These are phyloP conservation scores for Mythimna ferrago DNA, from an alignment of 2,888 invertebrate genomes.

Conservation along the genomic window DNA sequence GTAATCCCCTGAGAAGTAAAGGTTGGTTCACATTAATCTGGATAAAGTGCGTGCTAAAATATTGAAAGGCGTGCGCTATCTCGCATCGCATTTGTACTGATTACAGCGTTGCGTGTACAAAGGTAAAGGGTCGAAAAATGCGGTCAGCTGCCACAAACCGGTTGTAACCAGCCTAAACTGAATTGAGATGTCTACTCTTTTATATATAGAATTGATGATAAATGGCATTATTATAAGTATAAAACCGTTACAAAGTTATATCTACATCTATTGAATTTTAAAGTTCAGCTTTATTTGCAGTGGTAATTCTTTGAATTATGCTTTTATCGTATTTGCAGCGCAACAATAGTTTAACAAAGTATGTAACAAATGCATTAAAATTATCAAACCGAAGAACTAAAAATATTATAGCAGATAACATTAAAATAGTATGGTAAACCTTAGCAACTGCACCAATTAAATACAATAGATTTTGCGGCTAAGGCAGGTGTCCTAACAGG, in stretches of 20 bases:
- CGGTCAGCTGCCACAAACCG: constrained; percentile 59
- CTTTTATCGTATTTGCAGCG: background rate
- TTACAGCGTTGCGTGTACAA: constrained; percentile 76
- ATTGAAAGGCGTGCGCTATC: constrained; percentile 84
- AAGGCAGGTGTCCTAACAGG: constrained; percentile 50
- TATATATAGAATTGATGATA: constrained; percentile 44
- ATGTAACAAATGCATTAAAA: constrained; percentile 1
- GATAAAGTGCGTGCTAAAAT: constrained; percentile 87
- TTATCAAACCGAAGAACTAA: constrained; percentile 5
- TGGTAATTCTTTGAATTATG: background rate
- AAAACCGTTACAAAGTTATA: constrained; percentile 34
- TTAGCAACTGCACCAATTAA: constrained; percentile 41
- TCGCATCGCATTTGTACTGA: constrained; percentile 87
- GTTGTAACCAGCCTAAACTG: constrained; percentile 51
- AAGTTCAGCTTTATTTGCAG: constrained; percentile 33
- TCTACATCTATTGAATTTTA: constrained; percentile 26
- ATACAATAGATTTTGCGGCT: constrained; percentile 49
- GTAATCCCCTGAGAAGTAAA: constrained; percentile 76
- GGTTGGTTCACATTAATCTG: constrained; percentile 84
- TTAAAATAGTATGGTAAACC: constrained; percentile 30
- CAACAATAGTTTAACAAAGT: background rate
- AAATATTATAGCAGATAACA: constrained; percentile 29
- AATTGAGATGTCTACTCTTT: constrained; percentile 61
- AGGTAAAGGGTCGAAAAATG: constrained; percentile 72
- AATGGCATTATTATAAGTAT: constrained; percentile 43